These are phyloP conservation scores for Cyprinodon variegatus DNA, from an alignment of 2,113 vertebrate genomes.

Conservation along the genomic window DNA sequence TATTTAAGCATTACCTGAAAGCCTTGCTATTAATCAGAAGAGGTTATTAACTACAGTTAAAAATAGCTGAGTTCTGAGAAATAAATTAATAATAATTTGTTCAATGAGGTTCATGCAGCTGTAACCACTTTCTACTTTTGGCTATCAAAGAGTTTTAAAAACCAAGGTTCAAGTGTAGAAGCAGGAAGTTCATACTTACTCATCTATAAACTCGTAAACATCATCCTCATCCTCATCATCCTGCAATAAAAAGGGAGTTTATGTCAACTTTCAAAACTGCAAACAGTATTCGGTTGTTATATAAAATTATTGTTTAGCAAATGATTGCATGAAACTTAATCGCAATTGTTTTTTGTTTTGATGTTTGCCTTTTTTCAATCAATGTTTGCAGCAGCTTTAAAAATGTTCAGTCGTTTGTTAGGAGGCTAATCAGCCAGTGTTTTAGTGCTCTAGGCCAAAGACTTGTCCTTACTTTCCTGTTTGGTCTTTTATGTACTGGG, in stretches of 20 bases:
- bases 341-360: no score
- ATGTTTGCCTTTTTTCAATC: no score
- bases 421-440: no score
- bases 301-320: background rate
- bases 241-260: constrained; percentile 57
- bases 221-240: constrained; percentile 66
- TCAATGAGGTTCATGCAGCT: constrained; percentile 5
- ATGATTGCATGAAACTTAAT: background rate
- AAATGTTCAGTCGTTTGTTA: no score
- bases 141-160: background rate
- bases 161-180: background rate
- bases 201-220: constrained; percentile 77
- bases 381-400: no score
- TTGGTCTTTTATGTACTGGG: background rate
- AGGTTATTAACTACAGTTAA: background rate
- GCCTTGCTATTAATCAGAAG: no score
- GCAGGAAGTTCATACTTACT: constrained; percentile 65
- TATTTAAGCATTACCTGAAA: background rate
- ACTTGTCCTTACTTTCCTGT: background rate
- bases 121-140: background rate
- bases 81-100: constrained; percentile 14
- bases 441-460: no score
- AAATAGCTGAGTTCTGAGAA: background rate
- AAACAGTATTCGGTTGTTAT: background rate
- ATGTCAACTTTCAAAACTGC: constrained; percentile 2